Conservation (phyloP, 1,140 invertebrate genomes). For the Asbolus verrucosus region DNA sequence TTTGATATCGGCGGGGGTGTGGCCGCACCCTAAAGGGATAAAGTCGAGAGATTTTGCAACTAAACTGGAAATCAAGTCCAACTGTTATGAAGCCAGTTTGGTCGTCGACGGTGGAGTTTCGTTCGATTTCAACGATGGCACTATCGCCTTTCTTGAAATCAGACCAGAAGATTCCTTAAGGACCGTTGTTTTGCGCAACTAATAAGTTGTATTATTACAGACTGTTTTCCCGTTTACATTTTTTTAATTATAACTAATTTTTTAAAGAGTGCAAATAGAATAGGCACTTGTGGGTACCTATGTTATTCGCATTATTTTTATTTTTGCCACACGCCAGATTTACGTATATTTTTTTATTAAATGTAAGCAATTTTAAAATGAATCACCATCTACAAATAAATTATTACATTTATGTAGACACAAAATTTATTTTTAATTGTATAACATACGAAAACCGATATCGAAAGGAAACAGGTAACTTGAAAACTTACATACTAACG, state of each 20-base stretch:
- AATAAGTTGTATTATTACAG: no score
- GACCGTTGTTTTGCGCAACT: no score
- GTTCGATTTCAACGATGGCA: conserved; percentile 95
- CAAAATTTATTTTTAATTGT: conserved; percentile 18
- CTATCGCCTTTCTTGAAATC: conserved; percentile 86
- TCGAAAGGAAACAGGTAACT: conserved; percentile 30
- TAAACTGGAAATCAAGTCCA: conserved; percentile 83
- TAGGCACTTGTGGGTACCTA: no score
- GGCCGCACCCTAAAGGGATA: conserved; percentile 78
- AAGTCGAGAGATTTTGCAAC: conserved; percentile 76
- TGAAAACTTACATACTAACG: conserved; percentile 5
- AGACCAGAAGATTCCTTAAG: conserved; percentile 87
- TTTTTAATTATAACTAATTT: no score
- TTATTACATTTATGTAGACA: no score
- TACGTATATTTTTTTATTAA: no score
- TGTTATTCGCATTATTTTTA: no score
- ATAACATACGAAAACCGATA: conserved; percentile 16
- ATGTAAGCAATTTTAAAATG: no score
- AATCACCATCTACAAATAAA: no score
- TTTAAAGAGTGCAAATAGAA: no score
- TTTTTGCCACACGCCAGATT: no score
- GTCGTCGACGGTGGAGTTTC: conserved; percentile 97
- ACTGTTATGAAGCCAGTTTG: conserved; percentile 93
- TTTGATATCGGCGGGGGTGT: conserved; percentile 84
- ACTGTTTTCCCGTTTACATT: no score